phyloP scores from a whole-genome alignment of 1,140 invertebrate species.

The Mycetomoellerius zeteki region DNA sequence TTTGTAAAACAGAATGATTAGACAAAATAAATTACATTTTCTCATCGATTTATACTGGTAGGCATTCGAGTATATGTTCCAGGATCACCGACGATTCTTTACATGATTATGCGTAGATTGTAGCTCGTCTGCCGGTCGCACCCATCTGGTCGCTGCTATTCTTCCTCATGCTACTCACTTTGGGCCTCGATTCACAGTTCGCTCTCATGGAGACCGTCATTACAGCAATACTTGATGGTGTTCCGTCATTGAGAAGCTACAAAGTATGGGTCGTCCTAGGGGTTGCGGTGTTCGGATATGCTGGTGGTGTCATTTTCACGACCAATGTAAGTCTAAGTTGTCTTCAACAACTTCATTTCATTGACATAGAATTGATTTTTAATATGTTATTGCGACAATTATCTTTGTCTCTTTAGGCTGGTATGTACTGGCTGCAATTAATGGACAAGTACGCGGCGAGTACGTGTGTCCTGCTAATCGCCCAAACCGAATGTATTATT shows the following conservation, averaged over 20 bases:
- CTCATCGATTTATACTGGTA: not conserved
- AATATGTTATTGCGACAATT: slow-evolving; percentile 10
- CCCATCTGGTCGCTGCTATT: slow-evolving; percentile 95
- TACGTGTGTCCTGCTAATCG: slow-evolving; percentile 94
- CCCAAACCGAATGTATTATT: slow-evolving; percentile 92
- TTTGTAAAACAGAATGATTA: not conserved
- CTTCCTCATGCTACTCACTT: slow-evolving; percentile 94
- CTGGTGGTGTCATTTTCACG: slow-evolving; percentile 92
- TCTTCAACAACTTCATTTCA: not conserved
- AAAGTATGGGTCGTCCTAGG: slow-evolving; percentile 91
- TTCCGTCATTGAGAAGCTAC: slow-evolving; percentile 90
- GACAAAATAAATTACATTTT: not conserved
- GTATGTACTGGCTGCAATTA: slow-evolving; percentile 94
- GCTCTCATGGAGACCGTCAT: slow-evolving; percentile 94
- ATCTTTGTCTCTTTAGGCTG: slow-evolving; percentile 88
- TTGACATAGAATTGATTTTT: not conserved
- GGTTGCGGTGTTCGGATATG: slow-evolving; percentile 91
- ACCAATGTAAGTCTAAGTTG: slow-evolving; percentile 89
- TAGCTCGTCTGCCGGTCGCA: slow-evolving; percentile 92
- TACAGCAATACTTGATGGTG: slow-evolving; percentile 92
- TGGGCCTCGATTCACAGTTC: slow-evolving; percentile 94
- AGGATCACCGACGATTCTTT: not conserved
- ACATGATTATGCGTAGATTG: slow-evolving; percentile 81
- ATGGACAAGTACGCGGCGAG: slow-evolving; percentile 96
- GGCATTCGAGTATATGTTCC: not conserved